Conservation (phyloP, 2,888 invertebrate genomes). For the Archaeoteleia sp. region DNA sequence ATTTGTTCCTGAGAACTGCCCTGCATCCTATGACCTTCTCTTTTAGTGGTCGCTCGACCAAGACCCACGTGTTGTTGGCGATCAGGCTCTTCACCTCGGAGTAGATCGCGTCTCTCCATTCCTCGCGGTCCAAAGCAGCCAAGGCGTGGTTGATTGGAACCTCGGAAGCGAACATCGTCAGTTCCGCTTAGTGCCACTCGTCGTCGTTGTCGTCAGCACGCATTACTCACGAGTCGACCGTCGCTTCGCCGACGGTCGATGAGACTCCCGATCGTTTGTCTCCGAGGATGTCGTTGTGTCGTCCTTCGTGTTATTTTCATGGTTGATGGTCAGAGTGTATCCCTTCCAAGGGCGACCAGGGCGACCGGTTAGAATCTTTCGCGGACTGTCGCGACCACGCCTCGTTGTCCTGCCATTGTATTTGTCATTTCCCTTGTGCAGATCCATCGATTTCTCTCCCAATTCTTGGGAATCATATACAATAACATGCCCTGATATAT, state of each 20-base stretch:
- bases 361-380: no score
- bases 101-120: slow-evolving; percentile 16
- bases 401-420: no score
- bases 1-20: slow-evolving; percentile 28
- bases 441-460: no score
- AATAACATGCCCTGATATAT: no score
- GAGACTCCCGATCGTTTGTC: background rate
- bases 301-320: no score
- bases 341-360: no score
- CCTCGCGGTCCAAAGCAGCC: slow-evolving; percentile 4
- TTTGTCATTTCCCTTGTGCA: no score
- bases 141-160: slow-evolving; percentile 6
- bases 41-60: slow-evolving; percentile 4
- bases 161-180: slow-evolving; percentile 10
- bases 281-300: no score
- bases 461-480: no score
- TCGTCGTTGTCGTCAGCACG: slow-evolving; percentile 1
- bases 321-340: no score
- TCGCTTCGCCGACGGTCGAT: background rate
- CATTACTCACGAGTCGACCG: no score
- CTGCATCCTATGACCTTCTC: slow-evolving; percentile 27
- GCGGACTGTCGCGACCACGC: no score
- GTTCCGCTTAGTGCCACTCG: background rate
- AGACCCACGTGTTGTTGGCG: slow-evolving; percentile 17
- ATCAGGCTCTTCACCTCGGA: slow-evolving; percentile 11